Conservation (phyloP, 2,113 vertebrate genomes). For the Phaethon lepturus region DNA sequence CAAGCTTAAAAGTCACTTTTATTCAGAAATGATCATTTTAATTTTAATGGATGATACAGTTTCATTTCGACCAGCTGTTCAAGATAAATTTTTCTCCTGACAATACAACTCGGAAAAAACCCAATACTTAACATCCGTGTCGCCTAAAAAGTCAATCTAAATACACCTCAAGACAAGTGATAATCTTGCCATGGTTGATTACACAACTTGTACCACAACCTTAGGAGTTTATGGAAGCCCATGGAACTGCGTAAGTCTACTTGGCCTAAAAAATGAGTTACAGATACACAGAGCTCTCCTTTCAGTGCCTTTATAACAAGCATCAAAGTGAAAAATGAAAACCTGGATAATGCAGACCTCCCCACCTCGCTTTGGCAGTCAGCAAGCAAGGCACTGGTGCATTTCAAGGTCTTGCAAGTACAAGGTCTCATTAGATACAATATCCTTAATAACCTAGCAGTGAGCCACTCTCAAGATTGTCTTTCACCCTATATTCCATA, state of each 20-base stretch:
- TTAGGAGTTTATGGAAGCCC: neutral
- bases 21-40: conserved; percentile 34
- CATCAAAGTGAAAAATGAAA: conserved; percentile 40
- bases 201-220: conserved; percentile 41
- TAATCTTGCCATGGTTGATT: conserved; percentile 49
- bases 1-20: conserved; percentile 47
- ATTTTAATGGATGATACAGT: conserved; percentile 13
- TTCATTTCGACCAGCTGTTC: neutral
- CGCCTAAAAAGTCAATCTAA: conserved; percentile 52
- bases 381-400: conserved; percentile 2
- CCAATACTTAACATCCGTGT: neutral
- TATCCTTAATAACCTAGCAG: conserved; percentile 46
- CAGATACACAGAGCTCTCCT: neutral
- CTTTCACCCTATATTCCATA: conserved; percentile 34
- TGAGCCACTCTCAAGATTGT: conserved; percentile 57
- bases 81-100: conserved; percentile 44
- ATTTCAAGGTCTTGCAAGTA: conserved; percentile 66
- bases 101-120: conserved; percentile 2
- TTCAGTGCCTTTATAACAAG: neutral
- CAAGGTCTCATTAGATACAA: conserved; percentile 65
- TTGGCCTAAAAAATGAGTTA: conserved; percentile 6
- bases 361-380: neutral
- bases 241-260: neutral
- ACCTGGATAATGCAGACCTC: neutral
- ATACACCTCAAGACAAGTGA: conserved; percentile 42